Percentiles rank a stretch among this genome's conserved stretches.
These are phyloP conservation scores for Oophaga sylvatica DNA, from an alignment of 2,797 vertebrate species.

Conservation along the genomic window DNA sequence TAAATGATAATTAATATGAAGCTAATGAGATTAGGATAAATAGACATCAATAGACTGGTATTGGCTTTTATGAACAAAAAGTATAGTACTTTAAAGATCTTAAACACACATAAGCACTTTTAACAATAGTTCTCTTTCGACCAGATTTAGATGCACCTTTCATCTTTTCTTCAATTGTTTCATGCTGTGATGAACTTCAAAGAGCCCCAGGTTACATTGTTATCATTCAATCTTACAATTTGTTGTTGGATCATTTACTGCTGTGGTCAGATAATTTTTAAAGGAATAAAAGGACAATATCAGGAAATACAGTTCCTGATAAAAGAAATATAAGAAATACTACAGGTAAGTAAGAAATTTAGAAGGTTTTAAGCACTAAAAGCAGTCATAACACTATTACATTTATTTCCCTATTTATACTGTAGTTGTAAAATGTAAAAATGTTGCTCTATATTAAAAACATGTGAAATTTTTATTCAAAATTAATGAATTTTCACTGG, in stretches of 20 bases:
- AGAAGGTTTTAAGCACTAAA: not conserved
- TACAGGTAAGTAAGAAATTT: not conserved
- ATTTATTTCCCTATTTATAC: not conserved
- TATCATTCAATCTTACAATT: conserved; percentile 21
- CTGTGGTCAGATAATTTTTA: not conserved
- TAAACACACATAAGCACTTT: not conserved
- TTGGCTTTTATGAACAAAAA: not conserved
- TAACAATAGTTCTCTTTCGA: not conserved
- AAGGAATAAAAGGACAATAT: not conserved
- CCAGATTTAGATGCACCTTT: not conserved
- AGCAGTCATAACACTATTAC: not conserved
- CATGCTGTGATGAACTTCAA: conserved; percentile 13
- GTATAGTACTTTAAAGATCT: not conserved
- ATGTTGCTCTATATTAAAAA: too few species aligned
- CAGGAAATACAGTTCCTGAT: not conserved
- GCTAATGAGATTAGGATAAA: not conserved
- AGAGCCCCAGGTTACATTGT: not conserved
- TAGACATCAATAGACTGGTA: not conserved
- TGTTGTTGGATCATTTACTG: conserved; percentile 24
- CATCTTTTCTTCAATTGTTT: conserved; percentile 20
- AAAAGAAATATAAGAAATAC: not conserved
- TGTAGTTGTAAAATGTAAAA: not conserved
- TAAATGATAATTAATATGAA: not conserved
- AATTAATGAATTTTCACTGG: not conserved
- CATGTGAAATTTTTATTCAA: not conserved